Conservation (phyloP, 2,888 invertebrate species). For the Rhorus exstirpatorius region DNA sequence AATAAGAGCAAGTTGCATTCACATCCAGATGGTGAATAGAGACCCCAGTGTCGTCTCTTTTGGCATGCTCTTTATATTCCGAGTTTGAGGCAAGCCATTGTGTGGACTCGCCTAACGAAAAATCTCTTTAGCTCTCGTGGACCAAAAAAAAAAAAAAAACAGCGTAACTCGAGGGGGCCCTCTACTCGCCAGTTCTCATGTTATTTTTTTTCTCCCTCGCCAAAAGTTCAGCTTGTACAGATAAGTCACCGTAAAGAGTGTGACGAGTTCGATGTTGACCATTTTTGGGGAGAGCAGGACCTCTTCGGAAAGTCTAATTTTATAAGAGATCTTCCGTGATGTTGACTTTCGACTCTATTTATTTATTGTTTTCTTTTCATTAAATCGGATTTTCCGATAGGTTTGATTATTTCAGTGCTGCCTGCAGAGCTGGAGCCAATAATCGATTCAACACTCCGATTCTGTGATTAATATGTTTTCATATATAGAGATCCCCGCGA, state of each 20-base stretch:
- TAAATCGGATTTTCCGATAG: too few species aligned
- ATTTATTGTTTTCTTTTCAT: too few species aligned
- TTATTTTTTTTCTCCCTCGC: conserved; percentile 5
- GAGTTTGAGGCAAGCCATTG: conserved; percentile 8
- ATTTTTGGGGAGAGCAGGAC: too few species aligned
- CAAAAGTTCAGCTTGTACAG: not conserved
- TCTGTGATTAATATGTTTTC: too few species aligned
- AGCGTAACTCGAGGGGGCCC: not conserved
- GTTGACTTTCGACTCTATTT: too few species aligned
- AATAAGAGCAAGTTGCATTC: conserved; percentile 39
- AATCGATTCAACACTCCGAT: too few species aligned
- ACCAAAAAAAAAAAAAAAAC: conserved; percentile 28
- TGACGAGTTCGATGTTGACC: not conserved
- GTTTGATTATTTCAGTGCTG: too few species aligned
- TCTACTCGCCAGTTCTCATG: conserved; percentile 9
- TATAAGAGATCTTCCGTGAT: too few species aligned
- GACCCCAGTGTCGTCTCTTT: conserved; percentile 3
- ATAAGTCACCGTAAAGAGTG: not conserved
- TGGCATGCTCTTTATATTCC: conserved; percentile 37
- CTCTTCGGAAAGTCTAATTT: too few species aligned
- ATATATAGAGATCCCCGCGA: too few species aligned
- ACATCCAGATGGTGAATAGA: conserved; percentile 44
- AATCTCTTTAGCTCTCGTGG: conserved; percentile 25
- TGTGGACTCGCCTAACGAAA: conserved; percentile 6
- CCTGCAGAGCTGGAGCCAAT: too few species aligned